Percentiles rank a stretch among this genome's conserved stretches.
These are phyloP conservation scores for Hyla sarda DNA, from an alignment of 2,113 vertebrate genomes.

Conservation along the genomic window DNA sequence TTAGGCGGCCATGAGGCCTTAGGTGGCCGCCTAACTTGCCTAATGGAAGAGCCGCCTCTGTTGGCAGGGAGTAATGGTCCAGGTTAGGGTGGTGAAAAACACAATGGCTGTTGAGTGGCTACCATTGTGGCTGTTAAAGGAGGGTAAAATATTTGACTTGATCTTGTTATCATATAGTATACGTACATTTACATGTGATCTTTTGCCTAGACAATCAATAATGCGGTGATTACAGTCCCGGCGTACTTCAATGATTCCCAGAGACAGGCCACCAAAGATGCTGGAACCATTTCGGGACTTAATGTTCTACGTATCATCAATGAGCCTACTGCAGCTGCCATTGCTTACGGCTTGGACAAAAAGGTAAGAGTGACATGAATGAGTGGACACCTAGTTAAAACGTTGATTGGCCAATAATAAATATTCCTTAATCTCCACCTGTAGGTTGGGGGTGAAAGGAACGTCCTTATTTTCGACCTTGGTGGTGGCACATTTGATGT, in stretches of 20 bases:
- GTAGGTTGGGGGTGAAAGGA: conserved; percentile 83
- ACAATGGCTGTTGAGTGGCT: too few species aligned
- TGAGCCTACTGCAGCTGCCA: conserved; percentile 91
- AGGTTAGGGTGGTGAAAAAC: too few species aligned
- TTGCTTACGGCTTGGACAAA: conserved; percentile 90
- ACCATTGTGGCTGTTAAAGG: too few species aligned
- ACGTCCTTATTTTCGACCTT: conserved; percentile 90
- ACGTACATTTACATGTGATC: not conserved
- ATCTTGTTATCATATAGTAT: not conserved
- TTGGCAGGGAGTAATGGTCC: too few species aligned
- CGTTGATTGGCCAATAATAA: not conserved
- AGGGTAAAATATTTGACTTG: too few species aligned
- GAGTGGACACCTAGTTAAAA: not conserved
- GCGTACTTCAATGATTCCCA: conserved; percentile 93
- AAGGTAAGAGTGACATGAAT: conserved; percentile 67
- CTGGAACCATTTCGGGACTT: conserved; percentile 85
- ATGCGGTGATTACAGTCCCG: conserved; percentile 89
- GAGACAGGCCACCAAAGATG: conserved; percentile 90
- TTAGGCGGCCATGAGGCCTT: too few species aligned
- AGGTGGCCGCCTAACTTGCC: too few species aligned
- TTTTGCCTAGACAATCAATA: conserved; percentile 73
- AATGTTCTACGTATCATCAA: conserved; percentile 91
- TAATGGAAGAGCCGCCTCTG: too few species aligned
- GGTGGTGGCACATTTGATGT: conserved; percentile 92
- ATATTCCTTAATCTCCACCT: not conserved